Evolutionary conservation across 2,797 vertebrate genomes (phyloP).

Genomic region (Heteromormyrus szaboi): DNA sequence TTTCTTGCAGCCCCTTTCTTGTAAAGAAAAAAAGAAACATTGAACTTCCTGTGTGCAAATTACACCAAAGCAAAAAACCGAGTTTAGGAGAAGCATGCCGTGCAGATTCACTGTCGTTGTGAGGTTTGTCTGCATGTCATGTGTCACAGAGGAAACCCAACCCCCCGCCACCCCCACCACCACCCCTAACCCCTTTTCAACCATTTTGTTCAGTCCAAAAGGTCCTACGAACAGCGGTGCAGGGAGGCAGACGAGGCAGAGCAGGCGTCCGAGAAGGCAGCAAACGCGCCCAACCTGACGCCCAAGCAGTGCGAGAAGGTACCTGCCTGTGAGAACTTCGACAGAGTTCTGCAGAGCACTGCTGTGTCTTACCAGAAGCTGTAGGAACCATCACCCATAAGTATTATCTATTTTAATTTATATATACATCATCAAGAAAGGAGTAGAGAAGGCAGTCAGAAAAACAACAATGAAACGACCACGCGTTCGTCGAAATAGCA

Average conservation of each 20-base stretch:
- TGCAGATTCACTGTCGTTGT: not conserved
- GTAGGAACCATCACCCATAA: not conserved
- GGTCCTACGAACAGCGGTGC: slow-evolving; percentile 74
- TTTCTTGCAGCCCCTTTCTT: not conserved
- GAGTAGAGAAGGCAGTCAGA: not conserved
- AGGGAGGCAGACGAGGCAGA: slow-evolving; percentile 73
- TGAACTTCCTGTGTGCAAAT: not conserved
- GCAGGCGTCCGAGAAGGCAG: slow-evolving; percentile 56
- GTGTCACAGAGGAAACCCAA: not conserved
- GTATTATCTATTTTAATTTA: not conserved
- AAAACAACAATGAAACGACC: not conserved
- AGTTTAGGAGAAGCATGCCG: not conserved
- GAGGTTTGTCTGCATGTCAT: not conserved
- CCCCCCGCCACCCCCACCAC: not conserved
- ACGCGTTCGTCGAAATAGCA: too few relatives aligned
- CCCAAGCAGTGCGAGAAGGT: slow-evolving; percentile 81
- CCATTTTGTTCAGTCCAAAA: slow-evolving; percentile 69
- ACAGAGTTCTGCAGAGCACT: not conserved
- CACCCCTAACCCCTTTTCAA: not conserved
- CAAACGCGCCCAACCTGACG: slow-evolving; percentile 36
- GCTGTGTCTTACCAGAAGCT: not conserved
- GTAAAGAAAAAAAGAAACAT: not conserved
- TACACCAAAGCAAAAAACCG: not conserved
- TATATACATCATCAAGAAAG: not conserved
- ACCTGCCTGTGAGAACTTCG: not conserved